phyloP scores from a whole-genome alignment of 2,888 invertebrate genomes.

The Lysandra coridon region DNA sequence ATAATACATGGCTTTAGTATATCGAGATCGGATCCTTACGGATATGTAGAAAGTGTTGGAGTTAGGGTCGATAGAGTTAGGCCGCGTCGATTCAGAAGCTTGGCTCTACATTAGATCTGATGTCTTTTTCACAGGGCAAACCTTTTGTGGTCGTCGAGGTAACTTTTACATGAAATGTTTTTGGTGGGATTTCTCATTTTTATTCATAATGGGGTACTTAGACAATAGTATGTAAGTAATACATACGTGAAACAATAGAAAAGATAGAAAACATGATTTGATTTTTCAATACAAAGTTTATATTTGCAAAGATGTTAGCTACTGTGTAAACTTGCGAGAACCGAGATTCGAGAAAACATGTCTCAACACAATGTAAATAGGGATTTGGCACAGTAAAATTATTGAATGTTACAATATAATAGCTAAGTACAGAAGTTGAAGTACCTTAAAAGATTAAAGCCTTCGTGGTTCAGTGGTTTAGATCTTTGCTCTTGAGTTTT shows the following conservation, averaged over 20 bases:
- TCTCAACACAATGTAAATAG: not conserved
- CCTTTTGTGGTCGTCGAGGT: too few relatives aligned
- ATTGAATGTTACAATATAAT: not conserved
- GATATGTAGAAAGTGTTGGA: too few relatives aligned
- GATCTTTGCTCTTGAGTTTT: not conserved
- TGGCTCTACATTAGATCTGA: too few relatives aligned
- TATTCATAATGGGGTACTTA: too few relatives aligned
- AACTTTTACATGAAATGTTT: too few relatives aligned
- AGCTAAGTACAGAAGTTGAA: not conserved
- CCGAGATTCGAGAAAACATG: not conserved
- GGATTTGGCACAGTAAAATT: conserved; percentile 6
- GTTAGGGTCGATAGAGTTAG: too few relatives aligned
- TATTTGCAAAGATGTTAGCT: conserved; percentile 16
- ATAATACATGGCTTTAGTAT: too few relatives aligned
- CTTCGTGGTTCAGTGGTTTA: too few relatives aligned
- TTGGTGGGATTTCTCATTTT: too few relatives aligned
- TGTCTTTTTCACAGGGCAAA: too few relatives aligned
- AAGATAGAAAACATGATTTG: not conserved
- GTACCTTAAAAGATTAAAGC: not conserved
- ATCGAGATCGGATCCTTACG: too few relatives aligned
- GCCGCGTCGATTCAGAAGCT: too few relatives aligned
- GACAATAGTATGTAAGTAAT: not conserved
- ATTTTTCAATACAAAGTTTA: conserved; percentile 6
- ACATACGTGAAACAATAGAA: not conserved
- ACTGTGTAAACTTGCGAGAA: not conserved